Evolutionary conservation across 1,140 invertebrate genomes (phyloP).

Genomic region (Lordiphosa clarofinis): DNA sequence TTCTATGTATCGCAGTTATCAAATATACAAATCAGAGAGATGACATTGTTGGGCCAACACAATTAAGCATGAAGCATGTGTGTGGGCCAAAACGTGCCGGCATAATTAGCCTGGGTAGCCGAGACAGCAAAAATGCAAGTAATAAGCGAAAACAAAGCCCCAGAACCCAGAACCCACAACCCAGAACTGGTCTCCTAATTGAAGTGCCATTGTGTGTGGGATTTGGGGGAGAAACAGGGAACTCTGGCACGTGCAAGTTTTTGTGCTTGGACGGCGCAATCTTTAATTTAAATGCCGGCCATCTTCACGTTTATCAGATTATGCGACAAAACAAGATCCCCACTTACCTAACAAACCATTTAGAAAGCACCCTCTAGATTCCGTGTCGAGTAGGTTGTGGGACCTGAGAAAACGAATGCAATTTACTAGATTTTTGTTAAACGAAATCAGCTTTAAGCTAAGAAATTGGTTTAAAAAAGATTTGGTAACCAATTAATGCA

Average conservation of each 20-base stretch:
- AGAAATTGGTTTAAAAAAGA: too few species aligned
- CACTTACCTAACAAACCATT: not conserved
- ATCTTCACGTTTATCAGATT: conserved; percentile 74
- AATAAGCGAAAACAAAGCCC: conserved; percentile 41
- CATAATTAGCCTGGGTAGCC: conserved; percentile 58
- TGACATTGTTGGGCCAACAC: conserved; percentile 5
- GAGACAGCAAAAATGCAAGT: conserved; percentile 60
- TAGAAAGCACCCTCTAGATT: too few species aligned
- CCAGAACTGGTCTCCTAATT: conserved; percentile 35
- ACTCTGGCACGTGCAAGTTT: conserved; percentile 55
- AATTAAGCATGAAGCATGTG: conserved; percentile 36
- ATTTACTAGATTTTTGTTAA: too few species aligned
- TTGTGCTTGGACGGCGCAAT: conserved; percentile 60
- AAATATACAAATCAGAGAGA: not conserved
- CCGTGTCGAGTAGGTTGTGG: too few species aligned
- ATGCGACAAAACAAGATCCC: conserved; percentile 47
- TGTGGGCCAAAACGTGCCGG: conserved; percentile 41
- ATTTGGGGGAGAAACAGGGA: not conserved
- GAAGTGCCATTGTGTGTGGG: conserved; percentile 29
- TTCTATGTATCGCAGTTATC: conserved; percentile 17
- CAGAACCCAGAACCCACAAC: conserved; percentile 20
- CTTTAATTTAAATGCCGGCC: conserved; percentile 77
- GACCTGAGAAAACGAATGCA: too few species aligned
- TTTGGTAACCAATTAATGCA: too few species aligned
- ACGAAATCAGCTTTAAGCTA: too few species aligned